These are phyloP conservation scores for Pampus argenteus DNA, from an alignment of 2,797 vertebrate species.

Conservation along the genomic window DNA sequence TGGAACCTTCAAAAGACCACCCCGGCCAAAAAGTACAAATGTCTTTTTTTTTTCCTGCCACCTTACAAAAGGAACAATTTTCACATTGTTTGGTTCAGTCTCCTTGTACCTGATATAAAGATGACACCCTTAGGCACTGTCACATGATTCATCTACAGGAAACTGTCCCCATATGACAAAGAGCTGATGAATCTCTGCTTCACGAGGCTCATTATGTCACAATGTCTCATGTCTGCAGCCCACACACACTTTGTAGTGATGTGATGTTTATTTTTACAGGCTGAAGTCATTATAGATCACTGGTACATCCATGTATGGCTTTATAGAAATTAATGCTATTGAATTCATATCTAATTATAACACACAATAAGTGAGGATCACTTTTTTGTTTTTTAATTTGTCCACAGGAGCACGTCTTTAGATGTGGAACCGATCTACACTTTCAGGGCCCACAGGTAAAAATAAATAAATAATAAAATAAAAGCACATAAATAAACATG, in stretches of 20 bases:
- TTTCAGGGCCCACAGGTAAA: constrained; percentile 96
- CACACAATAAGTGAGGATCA: neutral
- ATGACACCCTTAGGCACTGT: too few relatives aligned
- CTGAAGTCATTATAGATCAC: constrained; percentile 9
- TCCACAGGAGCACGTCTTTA: constrained; percentile 92
- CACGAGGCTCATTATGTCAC: constrained; percentile 30
- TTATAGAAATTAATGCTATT: neutral
- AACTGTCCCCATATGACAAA: constrained; percentile 39
- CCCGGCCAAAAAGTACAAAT: constrained; percentile 95
- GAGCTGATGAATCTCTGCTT: constrained; percentile 17
- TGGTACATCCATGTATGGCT: neutral
- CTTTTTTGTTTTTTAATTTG: constrained; percentile 38
- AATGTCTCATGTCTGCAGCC: constrained; percentile 37
- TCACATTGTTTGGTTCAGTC: neutral
- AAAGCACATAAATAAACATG: too few relatives aligned
- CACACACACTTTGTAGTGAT: constrained; percentile 30
- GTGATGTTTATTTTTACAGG: constrained; percentile 37
- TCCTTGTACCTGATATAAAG: neutral
- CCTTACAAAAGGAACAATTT: neutral
- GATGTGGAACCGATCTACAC: constrained; percentile 99
- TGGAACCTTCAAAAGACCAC: constrained; percentile 99
- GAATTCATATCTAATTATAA: neutral
- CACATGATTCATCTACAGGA: constrained; percentile 33
- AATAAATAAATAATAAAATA: neutral
- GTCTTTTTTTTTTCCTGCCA: neutral